phyloP scores from a whole-genome alignment of 2,888 invertebrate genomes.

The Phlogophora meticulosa region DNA sequence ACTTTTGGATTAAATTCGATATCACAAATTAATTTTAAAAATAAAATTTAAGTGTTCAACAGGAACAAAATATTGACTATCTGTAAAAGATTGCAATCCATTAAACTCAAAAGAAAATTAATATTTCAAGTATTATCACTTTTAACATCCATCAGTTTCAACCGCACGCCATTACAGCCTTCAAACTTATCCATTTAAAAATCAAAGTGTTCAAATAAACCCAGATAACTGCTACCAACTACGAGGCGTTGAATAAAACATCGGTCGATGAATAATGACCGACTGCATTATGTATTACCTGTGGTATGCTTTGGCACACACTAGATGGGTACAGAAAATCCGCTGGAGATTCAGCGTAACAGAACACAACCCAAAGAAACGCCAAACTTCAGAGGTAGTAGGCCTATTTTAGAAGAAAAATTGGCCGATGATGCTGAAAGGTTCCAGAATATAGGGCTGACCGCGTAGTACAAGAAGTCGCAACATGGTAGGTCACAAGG shows the following conservation, averaged over 20 bases:
- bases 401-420: no score
- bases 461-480: no score
- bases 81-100: neutral
- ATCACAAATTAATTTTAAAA: no score
- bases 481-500: no score
- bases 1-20: no score
- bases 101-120: conserved; percentile 15
- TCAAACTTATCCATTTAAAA: conserved; percentile 52
- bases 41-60: no score
- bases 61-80: conserved; percentile 12
- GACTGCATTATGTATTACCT: conserved; percentile 74
- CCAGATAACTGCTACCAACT: conserved; percentile 64
- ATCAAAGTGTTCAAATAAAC: conserved; percentile 57
- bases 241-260: conserved; percentile 73
- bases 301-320: conserved; percentile 55
- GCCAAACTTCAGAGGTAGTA: neutral
- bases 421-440: neutral
- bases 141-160: conserved; percentile 32
- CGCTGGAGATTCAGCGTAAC: no score
- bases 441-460: neutral
- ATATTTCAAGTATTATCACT: conserved; percentile 30
- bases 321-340: conserved; percentile 12
- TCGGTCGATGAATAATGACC: conserved; percentile 71
- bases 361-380: no score
- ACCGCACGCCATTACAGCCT: conserved; percentile 30